phyloP scores from a whole-genome alignment of 2,113 vertebrate genomes.

The Amazona vittata region DNA sequence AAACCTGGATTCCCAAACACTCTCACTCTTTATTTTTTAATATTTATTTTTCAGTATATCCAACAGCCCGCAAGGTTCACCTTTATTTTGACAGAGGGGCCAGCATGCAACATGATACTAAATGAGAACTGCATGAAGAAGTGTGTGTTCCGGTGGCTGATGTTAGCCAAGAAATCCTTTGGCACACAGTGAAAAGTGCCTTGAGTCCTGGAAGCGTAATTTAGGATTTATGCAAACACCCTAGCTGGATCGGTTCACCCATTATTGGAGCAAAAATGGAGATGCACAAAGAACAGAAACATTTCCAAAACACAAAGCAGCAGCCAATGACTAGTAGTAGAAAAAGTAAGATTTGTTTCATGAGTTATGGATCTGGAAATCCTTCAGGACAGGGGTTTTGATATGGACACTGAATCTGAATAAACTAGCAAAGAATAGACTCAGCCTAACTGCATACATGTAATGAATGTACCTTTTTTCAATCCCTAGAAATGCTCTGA shows the following conservation, averaged over 20 bases:
- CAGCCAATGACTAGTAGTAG: not conserved
- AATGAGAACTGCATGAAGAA: not conserved
- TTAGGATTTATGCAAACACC: not conserved
- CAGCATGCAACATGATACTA: not conserved
- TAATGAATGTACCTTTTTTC: not conserved
- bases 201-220: not conserved
- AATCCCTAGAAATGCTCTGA: not conserved
- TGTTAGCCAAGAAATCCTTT: not conserved
- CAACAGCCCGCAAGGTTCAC: not conserved
- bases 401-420: not conserved
- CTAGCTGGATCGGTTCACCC: not conserved
- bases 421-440: not conserved
- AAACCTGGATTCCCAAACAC: not conserved
- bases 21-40: rapidly evolving
- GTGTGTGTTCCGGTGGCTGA: not conserved
- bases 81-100: not conserved
- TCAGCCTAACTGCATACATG: not conserved
- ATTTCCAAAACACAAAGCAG: not conserved
- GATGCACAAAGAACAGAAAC: not conserved
- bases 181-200: not conserved
- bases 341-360: not conserved
- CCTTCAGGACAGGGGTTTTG: not conserved
- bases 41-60: not conserved
- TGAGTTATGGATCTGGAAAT: not conserved
- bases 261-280: not conserved